These are phyloP conservation scores for Carpatolechia fugitivella DNA, from an alignment of 2,888 invertebrate genomes.

Conservation along the genomic window DNA sequence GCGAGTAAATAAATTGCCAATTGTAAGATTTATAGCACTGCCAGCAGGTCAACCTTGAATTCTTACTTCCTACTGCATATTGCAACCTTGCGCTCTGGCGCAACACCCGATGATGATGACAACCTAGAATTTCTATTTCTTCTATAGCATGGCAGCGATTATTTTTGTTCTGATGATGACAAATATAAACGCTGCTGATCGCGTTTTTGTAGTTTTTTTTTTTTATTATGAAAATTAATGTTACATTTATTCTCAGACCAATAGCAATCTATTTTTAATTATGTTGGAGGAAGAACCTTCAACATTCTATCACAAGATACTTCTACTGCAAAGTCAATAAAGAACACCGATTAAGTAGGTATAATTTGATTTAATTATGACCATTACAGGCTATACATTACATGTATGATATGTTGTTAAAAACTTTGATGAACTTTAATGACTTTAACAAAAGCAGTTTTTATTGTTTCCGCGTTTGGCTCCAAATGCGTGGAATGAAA, in stretches of 20 bases:
- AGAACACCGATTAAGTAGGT: conserved; percentile 23
- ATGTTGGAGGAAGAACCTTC: conserved; percentile 64
- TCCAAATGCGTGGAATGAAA: no score
- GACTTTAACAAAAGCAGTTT: background rate
- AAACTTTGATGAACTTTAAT: no score
- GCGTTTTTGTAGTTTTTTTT: no score
- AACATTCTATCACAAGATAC: conserved; percentile 52
- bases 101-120: conserved; percentile 46
- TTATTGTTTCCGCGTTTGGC: background rate
- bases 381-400: background rate
- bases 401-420: no score
- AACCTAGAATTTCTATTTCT: background rate
- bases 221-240: no score
- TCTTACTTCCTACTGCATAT: conserved; percentile 65
- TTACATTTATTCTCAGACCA: no score
- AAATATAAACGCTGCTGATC: no score
- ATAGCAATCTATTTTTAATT: no score
- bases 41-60: conserved; percentile 51
- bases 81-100: conserved; percentile 62
- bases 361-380: conserved; percentile 17
- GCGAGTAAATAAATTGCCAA: conserved; percentile 33
- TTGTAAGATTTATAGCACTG: conserved; percentile 50
- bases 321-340: conserved; percentile 46
- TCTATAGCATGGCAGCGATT: background rate
- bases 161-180: no score